These are phyloP conservation scores for Hydriomena furcata DNA, from an alignment of 2,888 invertebrate genomes.

Conservation along the genomic window DNA sequence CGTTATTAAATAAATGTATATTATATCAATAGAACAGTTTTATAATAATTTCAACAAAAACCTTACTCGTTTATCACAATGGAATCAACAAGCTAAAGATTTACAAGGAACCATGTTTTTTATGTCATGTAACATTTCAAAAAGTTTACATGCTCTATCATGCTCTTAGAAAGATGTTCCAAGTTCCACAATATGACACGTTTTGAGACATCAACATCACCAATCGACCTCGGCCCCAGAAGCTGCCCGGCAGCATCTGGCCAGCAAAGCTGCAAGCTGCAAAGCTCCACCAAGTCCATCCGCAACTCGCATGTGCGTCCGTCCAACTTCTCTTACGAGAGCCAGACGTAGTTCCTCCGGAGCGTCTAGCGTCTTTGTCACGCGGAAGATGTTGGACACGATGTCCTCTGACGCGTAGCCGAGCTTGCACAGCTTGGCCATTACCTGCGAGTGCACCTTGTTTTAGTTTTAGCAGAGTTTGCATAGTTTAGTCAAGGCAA, in stretches of 20 bases:
- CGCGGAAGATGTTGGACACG: slow-evolving; percentile 96
- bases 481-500: no score
- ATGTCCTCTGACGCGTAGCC: slow-evolving; percentile 99
- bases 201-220: no score
- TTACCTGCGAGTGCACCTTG: slow-evolving; percentile 75
- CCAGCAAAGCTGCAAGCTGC: slow-evolving; percentile 95
- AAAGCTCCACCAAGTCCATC: slow-evolving; percentile 94
- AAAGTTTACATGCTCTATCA: no score
- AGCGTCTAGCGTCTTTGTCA: slow-evolving; percentile 93
- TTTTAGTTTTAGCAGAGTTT: no score
- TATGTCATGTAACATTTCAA: no score
- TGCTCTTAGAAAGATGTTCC: no score
- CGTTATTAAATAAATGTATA: slow-evolving; percentile 24
- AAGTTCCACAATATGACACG: no score
- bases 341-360: slow-evolving; percentile 92
- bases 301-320: slow-evolving; percentile 94
- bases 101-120: no score
- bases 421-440: slow-evolving; percentile 94
- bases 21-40: slow-evolving; percentile 2
- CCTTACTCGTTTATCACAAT: no score
- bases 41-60: background rate
- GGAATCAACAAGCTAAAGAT: no score
- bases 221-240: slow-evolving; percentile 23
- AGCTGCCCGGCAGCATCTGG: slow-evolving; percentile 88
- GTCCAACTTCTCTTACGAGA: slow-evolving; percentile 95